These are phyloP conservation scores for Amazona vittata DNA, from an alignment of 2,113 vertebrate species.

Conservation along the genomic window DNA sequence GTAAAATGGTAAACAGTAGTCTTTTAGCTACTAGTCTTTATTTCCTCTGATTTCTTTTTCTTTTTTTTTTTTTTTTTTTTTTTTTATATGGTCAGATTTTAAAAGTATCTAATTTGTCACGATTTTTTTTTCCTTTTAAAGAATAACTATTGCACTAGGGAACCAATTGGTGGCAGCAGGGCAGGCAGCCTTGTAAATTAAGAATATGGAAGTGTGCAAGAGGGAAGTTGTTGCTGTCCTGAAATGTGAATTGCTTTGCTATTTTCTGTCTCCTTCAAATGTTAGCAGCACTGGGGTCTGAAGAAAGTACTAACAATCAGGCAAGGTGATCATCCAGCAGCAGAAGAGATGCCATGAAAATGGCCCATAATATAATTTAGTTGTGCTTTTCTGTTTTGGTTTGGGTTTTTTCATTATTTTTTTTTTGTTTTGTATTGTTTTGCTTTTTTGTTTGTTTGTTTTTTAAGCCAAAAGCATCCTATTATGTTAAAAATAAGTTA, in stretches of 20 bases:
- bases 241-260: not conserved
- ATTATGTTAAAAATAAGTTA: not conserved
- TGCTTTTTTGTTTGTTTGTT: too few relatives aligned
- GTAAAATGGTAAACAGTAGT: not conserved
- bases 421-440: not conserved
- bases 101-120: not conserved
- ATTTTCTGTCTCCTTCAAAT: not conserved
- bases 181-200: not conserved
- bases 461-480: not conserved
- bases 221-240: not conserved
- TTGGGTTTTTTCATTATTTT: not conserved
- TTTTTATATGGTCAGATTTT: not conserved
- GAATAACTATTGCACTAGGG: not conserved
- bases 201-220: fast-evolving
- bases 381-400: not conserved
- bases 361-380: not conserved
- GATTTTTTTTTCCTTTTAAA: not conserved
- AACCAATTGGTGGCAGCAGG: not conserved
- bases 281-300: not conserved
- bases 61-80: not conserved
- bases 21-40: not conserved
- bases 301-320: not conserved
- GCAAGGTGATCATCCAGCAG: fast-evolving
- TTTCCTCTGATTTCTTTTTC: not conserved
- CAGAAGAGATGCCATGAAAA: not conserved